These are phyloP conservation scores for Rhaphigaster nebulosa DNA, from an alignment of 2,888 invertebrate genomes.

Conservation along the genomic window DNA sequence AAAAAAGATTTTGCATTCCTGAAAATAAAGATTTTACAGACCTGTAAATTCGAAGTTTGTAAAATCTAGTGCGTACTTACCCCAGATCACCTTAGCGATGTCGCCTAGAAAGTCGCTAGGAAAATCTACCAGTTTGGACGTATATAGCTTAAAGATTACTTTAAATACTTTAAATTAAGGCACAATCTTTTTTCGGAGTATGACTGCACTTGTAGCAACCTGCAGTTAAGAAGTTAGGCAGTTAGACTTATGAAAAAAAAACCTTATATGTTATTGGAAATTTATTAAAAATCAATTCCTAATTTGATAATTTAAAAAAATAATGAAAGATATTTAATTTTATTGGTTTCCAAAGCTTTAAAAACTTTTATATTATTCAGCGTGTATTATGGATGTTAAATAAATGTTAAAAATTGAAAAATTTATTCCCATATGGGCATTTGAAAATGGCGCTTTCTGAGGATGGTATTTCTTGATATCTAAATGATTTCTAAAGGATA, in stretches of 20 bases:
- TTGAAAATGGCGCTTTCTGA: conserved; percentile 57
- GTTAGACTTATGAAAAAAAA: background rate
- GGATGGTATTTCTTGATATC: conserved; percentile 40
- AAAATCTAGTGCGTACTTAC: no score
- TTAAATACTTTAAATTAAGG: no score
- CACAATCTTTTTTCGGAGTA: background rate
- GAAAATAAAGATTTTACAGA: no score
- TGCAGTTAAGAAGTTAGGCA: background rate
- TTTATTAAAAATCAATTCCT: background rate
- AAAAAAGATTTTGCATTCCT: no score
- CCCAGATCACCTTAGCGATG: no score
- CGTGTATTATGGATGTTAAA: background rate
- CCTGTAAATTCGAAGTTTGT: no score
- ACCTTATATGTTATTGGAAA: background rate
- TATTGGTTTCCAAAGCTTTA: background rate
- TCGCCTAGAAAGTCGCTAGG: no score
- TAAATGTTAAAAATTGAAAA: background rate
- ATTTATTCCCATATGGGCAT: conserved; percentile 40
- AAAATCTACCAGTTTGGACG: no score
- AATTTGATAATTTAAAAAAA: background rate
- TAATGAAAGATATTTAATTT: background rate
- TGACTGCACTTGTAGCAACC: background rate
- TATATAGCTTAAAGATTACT: no score
- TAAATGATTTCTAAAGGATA: conserved; percentile 41
- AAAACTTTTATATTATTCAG: background rate